Evolutionary conservation across 2,113 vertebrate species (phyloP).

Genomic region (Phaethon lepturus): DNA sequence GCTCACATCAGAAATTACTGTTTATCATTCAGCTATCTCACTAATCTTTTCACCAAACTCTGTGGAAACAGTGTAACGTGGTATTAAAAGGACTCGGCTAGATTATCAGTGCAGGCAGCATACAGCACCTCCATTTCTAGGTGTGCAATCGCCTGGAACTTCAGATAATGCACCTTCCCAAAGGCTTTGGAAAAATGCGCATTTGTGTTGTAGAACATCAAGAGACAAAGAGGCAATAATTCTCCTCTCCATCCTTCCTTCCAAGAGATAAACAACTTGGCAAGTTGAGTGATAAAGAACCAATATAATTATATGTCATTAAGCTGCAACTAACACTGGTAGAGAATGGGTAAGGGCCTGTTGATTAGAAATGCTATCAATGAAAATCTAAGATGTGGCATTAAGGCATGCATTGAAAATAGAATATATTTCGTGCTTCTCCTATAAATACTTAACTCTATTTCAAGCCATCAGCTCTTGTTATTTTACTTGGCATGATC

Average conservation of each 20-base stretch:
- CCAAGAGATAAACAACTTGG: background rate
- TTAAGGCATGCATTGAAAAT: background rate
- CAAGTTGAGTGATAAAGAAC: constrained; percentile 23
- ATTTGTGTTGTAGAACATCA: background rate
- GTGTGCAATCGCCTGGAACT: background rate
- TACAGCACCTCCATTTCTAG: background rate
- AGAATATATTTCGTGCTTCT: background rate
- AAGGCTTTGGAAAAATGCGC: background rate
- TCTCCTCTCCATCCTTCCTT: background rate
- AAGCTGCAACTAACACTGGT: background rate
- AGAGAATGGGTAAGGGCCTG: background rate
- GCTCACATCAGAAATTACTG: background rate
- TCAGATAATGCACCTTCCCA: background rate
- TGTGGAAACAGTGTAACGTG: background rate
- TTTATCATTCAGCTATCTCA: background rate
- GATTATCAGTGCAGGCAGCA: background rate
- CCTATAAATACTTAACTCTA: background rate
- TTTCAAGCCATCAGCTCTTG: background rate
- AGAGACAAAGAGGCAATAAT: background rate
- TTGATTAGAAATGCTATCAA: background rate
- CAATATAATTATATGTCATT: background rate
- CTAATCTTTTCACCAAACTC: background rate
- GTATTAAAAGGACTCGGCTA: background rate
- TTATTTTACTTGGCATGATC: background rate
- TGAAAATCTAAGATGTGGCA: background rate